Conservation (phyloP, 2,797 vertebrate genomes). For the Fratercula arctica region DNA sequence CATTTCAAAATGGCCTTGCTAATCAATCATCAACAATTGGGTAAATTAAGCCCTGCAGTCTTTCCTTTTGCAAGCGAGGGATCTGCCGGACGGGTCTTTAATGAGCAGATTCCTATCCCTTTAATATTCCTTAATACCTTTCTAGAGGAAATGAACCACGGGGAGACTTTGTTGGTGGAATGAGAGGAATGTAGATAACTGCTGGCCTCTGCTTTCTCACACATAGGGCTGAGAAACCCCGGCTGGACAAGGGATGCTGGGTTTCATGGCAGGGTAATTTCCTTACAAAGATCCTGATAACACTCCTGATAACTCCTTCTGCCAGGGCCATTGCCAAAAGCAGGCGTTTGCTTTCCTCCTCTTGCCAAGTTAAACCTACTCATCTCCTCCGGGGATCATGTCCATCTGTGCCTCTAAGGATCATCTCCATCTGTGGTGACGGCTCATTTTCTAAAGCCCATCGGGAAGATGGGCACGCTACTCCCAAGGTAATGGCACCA, state of each 20-base stretch:
- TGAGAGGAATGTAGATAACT: constrained; percentile 62
- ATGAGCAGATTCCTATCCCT: constrained; percentile 67
- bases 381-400: neutral
- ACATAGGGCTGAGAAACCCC: neutral
- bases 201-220: constrained; percentile 42
- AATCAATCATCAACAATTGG: constrained; percentile 49
- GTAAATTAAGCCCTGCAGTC: constrained; percentile 61
- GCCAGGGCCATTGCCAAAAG: neutral
- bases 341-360: neutral
- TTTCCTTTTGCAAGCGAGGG: neutral
- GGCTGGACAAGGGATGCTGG: neutral
- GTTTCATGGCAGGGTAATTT: neutral
- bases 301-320: neutral
- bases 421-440: neutral
- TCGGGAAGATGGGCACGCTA: neutral
- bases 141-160: constrained; percentile 52
- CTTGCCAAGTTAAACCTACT: neutral
- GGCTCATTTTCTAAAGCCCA: neutral
- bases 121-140: constrained; percentile 68
- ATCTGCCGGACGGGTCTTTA: constrained; percentile 44
- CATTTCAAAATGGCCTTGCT: constrained; percentile 47
- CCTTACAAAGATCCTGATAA: constrained; percentile 13
- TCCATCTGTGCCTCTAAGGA: neutral
- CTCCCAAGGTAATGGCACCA: neutral
- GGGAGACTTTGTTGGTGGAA: constrained; percentile 63